Base-by-base conservation (phyloP, 2,797 vertebrate genomes). In the Manis crassicaudata region DNA sequence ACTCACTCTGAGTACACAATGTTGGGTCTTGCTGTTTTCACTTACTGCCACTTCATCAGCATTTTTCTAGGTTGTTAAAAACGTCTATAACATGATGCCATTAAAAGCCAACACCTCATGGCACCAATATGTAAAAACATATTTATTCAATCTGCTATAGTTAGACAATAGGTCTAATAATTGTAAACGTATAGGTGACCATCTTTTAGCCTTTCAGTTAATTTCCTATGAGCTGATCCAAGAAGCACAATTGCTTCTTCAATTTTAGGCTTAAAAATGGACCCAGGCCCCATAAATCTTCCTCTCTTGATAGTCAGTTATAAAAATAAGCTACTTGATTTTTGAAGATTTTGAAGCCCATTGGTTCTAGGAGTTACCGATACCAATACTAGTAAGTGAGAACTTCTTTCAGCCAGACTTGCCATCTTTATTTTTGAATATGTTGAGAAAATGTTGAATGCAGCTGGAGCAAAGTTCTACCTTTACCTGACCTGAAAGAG, bases 261-360 rank as follows among this genome's bases (percentile, higher is more conserved):
- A 52, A 14, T n/a, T 46, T 90, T 93, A 82, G n/a, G 13, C 92
- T 93, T 86, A 20, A 8, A 75, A 62, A 35, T 60, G 52, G 62
- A 63, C 14, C 16, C 25, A 20, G 5, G 37, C 7, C 17, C 27
- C 46, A 27, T 25, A 40, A 65, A 37, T 37, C 43, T 60, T 29
- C 11, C 3, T 88, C 65, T 88, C 63, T 72, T 70, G 37, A 80
- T 4, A 7, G 37, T 60, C 60, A 88, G 70, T 70, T 83, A 43
- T 77, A 81, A 75, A 95, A 92, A 84, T 76, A 92, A 93, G 18
- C 90, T 76, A 4, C 50, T 90, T 68, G 81, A 23, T 72, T 94
- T 80, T 91, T 88, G 5, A 63, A 52, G 37, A 43, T 63, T 81
- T 76, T 80, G 82, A 65, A 93, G 29, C 17, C 67, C 5, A 0